These are phyloP conservation scores for Prosapia bicincta DNA, from an alignment of 2,888 invertebrate species.

Conservation along the genomic window DNA sequence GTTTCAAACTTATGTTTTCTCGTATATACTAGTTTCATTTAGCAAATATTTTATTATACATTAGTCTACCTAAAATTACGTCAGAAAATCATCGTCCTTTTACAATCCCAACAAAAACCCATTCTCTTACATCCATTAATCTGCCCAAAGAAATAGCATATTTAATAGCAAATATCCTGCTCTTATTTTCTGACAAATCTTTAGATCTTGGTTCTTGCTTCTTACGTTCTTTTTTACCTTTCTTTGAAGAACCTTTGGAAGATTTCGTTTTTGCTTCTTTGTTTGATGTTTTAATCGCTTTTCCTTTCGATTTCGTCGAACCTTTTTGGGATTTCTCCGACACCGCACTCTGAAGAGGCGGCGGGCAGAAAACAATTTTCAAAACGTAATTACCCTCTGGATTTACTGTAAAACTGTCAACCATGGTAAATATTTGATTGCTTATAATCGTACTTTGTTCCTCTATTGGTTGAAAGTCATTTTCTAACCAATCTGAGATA, in stretches of 20 bases:
- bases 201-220: not conserved
- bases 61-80: too few relatives aligned
- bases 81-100: not conserved
- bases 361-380: not conserved
- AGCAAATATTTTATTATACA: too few relatives aligned
- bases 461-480: not conserved
- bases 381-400: not conserved
- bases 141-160: not conserved
- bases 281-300: not conserved
- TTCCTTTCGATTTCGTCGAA: not conserved
- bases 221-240: not conserved
- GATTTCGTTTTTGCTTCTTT: not conserved
- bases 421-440: not conserved
- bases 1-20: too few relatives aligned
- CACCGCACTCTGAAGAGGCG: not conserved
- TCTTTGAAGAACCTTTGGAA: too few relatives aligned
- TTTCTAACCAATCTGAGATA: not conserved
- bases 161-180: not conserved
- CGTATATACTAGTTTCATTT: too few relatives aligned
- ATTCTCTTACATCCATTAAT: not conserved
- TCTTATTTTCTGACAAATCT: not conserved
- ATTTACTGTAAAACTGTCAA: not conserved
- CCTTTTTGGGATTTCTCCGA: too few relatives aligned
- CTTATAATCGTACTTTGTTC: not conserved
- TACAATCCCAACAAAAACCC: not conserved